These are phyloP conservation scores for Dendrocincla tyrannina DNA, from an alignment of 2,797 vertebrate species.

Conservation along the genomic window DNA sequence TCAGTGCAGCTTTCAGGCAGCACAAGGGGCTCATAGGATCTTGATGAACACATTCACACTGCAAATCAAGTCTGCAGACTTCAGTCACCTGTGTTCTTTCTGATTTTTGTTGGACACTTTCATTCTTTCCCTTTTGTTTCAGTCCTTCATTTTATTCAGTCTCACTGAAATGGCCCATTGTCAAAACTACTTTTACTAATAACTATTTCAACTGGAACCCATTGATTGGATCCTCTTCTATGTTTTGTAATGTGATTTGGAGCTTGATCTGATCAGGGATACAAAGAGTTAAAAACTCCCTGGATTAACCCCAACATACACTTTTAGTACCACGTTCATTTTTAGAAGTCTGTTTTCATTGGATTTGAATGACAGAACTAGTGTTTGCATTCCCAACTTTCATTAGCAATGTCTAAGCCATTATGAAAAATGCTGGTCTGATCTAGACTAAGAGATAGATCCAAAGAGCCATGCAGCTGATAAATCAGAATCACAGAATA, in stretches of 20 bases:
- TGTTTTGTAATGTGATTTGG: neutral
- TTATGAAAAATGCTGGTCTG: neutral
- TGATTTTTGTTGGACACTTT: neutral
- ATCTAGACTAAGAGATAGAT: neutral
- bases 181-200: neutral
- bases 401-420: neutral
- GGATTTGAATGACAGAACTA: neutral
- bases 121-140: neutral
- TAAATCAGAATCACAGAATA: neutral
- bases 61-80: neutral
- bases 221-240: neutral
- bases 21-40: accelerated
- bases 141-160: neutral
- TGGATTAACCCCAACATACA: neutral
- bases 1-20: neutral
- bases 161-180: neutral
- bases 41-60: neutral
- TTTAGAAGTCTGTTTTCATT: neutral
- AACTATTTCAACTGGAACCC: neutral
- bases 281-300: neutral
- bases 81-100: neutral
- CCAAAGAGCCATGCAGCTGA: neutral
- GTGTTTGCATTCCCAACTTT: neutral
- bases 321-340: neutral
- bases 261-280: neutral